Conservation (phyloP, 1,140 invertebrate species). For the Probaryconus sp. region DNA sequence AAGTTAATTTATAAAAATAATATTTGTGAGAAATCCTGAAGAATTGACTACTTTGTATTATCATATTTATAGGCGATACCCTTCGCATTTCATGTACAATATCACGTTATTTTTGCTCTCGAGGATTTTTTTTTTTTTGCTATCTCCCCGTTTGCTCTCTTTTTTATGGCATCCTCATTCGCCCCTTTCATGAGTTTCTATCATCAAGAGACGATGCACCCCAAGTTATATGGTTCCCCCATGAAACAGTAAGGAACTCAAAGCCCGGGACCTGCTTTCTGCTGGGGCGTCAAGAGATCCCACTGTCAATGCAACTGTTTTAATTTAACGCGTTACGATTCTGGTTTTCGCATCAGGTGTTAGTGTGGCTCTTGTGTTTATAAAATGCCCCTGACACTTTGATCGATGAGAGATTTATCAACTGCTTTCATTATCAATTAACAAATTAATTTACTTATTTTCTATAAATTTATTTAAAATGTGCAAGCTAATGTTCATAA, state of each 20-base stretch:
- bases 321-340: conserved; percentile 61
- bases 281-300: conserved; percentile 52
- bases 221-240: conserved; percentile 41
- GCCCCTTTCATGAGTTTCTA: conserved; percentile 40
- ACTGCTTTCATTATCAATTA: too few relatives aligned
- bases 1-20: too few relatives aligned
- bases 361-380: conserved; percentile 40
- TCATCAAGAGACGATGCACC: conserved; percentile 40
- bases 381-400: conserved; percentile 15
- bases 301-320: conserved; percentile 68
- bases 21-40: too few relatives aligned
- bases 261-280: conserved; percentile 64
- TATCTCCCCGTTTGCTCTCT: conserved; percentile 24
- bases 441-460: too few relatives aligned
- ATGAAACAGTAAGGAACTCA: conserved; percentile 48
- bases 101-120: not conserved
- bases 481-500: too few relatives aligned
- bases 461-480: too few relatives aligned
- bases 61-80: too few relatives aligned
- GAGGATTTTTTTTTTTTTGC: conserved; percentile 12
- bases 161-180: conserved; percentile 30
- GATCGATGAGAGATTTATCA: conserved; percentile 6
- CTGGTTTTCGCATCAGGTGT: conserved; percentile 49
- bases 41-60: too few relatives aligned
- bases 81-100: not conserved